Evolutionary conservation across 2,797 vertebrate genomes (phyloP).

Genomic region (Protosalanx chinensis): DNA sequence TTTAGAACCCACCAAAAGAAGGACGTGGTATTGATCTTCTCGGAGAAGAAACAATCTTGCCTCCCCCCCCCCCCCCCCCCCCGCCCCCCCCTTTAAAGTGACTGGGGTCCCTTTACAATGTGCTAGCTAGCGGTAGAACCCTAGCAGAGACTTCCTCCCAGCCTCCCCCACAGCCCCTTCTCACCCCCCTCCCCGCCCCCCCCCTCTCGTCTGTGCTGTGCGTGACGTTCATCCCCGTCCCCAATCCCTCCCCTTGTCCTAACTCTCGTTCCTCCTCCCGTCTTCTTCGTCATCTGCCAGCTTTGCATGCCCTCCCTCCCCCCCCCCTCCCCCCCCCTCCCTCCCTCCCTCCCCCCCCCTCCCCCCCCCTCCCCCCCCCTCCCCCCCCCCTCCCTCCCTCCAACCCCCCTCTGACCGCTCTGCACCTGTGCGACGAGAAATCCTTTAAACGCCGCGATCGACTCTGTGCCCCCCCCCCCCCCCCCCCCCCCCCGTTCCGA

Average conservation of each 20-base stretch:
- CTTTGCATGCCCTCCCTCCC: conserved; percentile 65
- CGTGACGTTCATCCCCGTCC: conserved; percentile 59
- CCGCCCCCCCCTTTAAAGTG: conserved; percentile 30
- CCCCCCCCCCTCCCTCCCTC: conserved; percentile 22
- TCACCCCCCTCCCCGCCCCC: no score
- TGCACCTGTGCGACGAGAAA: conserved; percentile 48
- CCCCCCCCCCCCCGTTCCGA: conserved; percentile 49
- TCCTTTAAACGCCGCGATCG: conserved; percentile 57
- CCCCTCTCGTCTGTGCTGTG: conserved; percentile 68
- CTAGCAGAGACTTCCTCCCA: conserved; percentile 61
- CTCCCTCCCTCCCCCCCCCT: conserved; percentile 28
- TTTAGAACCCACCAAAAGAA: conserved; percentile 2
- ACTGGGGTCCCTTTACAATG: conserved; percentile 76
- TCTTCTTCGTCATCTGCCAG: conserved; percentile 64
- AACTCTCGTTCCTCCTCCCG: conserved; percentile 28
- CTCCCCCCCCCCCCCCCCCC: not conserved
- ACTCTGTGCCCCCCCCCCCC: conserved; percentile 53
- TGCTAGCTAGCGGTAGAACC: conserved; percentile 69
- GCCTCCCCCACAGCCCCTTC: conserved; percentile 18
- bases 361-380: conserved; percentile 21
- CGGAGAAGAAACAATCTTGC: conserved; percentile 28
- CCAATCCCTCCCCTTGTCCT: no score
- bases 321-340: conserved; percentile 16
- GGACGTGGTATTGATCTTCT: conserved; percentile 21
- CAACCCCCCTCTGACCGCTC: conserved; percentile 38